These are phyloP conservation scores for Neoaliturus tenellus DNA, from an alignment of 2,888 invertebrate species.

Conservation along the genomic window DNA sequence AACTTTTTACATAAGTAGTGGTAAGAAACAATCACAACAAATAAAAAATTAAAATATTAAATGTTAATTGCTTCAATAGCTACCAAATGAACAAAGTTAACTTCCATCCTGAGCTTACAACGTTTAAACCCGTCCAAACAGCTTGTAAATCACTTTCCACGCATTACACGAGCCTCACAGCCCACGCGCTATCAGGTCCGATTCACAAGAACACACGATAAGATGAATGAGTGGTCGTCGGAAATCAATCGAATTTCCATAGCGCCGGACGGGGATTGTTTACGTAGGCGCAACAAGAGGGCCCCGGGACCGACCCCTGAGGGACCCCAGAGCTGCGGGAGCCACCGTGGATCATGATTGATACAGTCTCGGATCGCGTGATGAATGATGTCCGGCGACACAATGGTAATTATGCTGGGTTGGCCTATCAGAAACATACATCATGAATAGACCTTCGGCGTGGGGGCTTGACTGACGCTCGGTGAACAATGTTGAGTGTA, in stretches of 20 bases:
- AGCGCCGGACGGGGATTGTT: neutral
- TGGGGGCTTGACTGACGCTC: neutral
- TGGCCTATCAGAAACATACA: slow-evolving; percentile 3
- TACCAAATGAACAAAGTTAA: neutral
- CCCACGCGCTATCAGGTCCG: slow-evolving; percentile 3
- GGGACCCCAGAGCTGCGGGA: slow-evolving; percentile 13
- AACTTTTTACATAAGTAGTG: no score
- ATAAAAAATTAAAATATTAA: no score
- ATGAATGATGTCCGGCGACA: slow-evolving; percentile 25
- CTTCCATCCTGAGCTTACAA: neutral
- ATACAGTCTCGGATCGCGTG: slow-evolving; percentile 13
- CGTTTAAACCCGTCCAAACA: neutral
- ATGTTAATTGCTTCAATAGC: no score
- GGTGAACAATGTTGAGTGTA: neutral
- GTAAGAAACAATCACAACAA: no score
- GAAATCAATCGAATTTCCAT: slow-evolving; percentile 40
- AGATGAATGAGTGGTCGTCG: slow-evolving; percentile 18
- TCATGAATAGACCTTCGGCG: neutral
- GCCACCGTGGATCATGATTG: slow-evolving; percentile 15
- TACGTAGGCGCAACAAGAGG: slow-evolving; percentile 17
- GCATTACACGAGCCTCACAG: neutral
- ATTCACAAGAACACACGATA: neutral
- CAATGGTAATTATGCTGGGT: slow-evolving; percentile 51
- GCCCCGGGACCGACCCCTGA: neutral
- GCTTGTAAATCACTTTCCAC: neutral